These are phyloP conservation scores for Typhlichthys subterraneus DNA, from an alignment of 2,797 vertebrate species.

Conservation along the genomic window DNA sequence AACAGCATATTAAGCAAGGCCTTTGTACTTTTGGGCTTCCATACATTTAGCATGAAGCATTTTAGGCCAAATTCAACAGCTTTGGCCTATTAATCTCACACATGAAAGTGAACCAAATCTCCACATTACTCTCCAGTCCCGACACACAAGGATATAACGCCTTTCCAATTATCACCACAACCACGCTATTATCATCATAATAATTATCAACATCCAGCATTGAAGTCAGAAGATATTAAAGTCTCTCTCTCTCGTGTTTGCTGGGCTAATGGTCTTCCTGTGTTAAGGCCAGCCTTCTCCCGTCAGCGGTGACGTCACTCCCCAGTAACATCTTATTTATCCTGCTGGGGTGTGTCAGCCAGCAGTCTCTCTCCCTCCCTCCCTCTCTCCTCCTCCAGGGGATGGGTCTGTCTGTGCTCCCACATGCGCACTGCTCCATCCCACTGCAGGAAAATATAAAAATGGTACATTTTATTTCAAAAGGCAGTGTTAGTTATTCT, in stretches of 20 bases:
- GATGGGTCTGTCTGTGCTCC: constrained; percentile 87
- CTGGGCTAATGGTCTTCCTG: constrained; percentile 24
- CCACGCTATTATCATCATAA: constrained; percentile 34
- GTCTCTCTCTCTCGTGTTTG: constrained; percentile 35
- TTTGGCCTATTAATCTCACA: constrained; percentile 23
- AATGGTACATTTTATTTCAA: background rate
- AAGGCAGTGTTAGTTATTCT: no score
- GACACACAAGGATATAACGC: background rate
- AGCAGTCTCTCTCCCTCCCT: constrained; percentile 43
- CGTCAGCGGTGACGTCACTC: constrained; percentile 27
- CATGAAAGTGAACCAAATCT: constrained; percentile 19
- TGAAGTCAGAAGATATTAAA: constrained; percentile 45
- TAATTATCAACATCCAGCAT: constrained; percentile 53
- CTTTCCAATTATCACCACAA: constrained; percentile 40
- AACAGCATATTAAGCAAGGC: constrained; percentile 8
- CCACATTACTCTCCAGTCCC: constrained; percentile 13
- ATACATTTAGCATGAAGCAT: constrained; percentile 28
- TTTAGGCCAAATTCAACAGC: constrained; percentile 35
- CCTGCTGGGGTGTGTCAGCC: background rate
- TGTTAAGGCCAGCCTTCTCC: constrained; percentile 7
- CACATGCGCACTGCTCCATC: constrained; percentile 87
- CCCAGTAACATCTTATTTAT: background rate
- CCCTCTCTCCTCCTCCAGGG: constrained; percentile 79
- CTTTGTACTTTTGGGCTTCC: constrained; percentile 7
- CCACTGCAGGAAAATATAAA: constrained; percentile 77